Base-by-base conservation (phyloP, 2,113 vertebrate species). In the Paratilapia polleni region DNA sequence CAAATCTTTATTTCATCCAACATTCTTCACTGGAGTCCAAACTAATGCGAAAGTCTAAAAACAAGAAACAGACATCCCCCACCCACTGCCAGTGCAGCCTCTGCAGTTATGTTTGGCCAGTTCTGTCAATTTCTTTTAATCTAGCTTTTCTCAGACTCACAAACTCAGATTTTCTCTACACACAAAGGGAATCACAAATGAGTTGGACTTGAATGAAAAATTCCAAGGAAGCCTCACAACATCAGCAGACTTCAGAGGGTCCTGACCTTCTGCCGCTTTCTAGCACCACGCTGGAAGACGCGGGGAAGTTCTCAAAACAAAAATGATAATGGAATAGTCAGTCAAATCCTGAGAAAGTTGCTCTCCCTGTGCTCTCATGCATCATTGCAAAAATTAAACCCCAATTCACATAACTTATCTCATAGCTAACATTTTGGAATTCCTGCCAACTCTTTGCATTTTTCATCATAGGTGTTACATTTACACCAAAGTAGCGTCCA, bases 221-320 rank as follows among this genome's bases (percentile, higher is more conserved):
- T 78, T 86, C 60, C 74, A 82, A 66, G 52, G 54, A 78, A 41
- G 20, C 49, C 38, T 79, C 11, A 31, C 36, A 66, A 28, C 60
- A 73, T 47, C 73, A 87, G 73, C 75, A 61, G 75, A 60, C 47
- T 61, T 49, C 77, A 81, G 60, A 77, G 75, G 22, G 56, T 47
- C 36, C 54, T 64, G 85, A 84, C 66, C 78, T 19, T 10, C 31
- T 26, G 66, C 74, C 84, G 59, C 38, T 59, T 78, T 74, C 56
- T 2, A 15, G 11, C 58, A 56, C 76, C n/a, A 0, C 20, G 56
- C 73, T 59, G 87, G 47, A 59, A 86, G 43, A 81, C 66, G 19
- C 7, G 1, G 17, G 26, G 15, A 63, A 26, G 43, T 63, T 81
- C 60, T 82, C 78, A 79, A 77, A 90, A 84, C 41, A 88, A 81